Base-by-base conservation (phyloP, 2,113 vertebrate species). In the Anoplopoma fimbria region DNA sequence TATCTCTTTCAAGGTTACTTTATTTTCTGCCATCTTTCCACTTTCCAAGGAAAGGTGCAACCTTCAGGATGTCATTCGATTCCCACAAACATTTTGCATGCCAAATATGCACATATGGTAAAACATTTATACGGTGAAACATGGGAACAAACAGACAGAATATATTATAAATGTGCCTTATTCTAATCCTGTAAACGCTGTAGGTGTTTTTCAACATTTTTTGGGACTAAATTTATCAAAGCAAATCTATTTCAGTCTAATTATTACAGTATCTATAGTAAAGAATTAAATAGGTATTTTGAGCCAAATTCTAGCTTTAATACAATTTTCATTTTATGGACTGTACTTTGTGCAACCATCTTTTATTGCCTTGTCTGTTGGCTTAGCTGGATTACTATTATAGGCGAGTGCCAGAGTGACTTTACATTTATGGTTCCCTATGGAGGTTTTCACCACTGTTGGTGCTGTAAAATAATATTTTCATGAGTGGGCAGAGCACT, bases 1-100 rank as follows among this genome's bases (percentile, higher is more conserved):
- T 58, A 64, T 76, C 29, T 84, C 74, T 76, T 67, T 84, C 74
- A 84, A 83, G 81, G 84, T 87, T 75, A 80, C 36, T 74, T 63
- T 77, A 62, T 34, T 75, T 79, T 31, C 45, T 76, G 71, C 74
- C 29, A 69, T 55, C 6, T 67, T 60, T 76, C 40, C 21, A 42
- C 17, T 82, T 57, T 81, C 29, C 36, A 60, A 38, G 51, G 42
- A 47, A 40, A 55, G n/a, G 5, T 42, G n/a, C 7, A 47, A 68
- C 45, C 58, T 65, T 67, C 42, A 74, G 14, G 29, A 21, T 68
- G 31, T 75, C 53, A 42, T 72, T 77, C 31, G 29, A 40, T 23
- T 75, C 23, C 12, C 4, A 10, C 23, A 6, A n/a, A 3, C 12
- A 51, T 65, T 76, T 76, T 40, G 14, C 36, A 42, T 53, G n/a